These are phyloP conservation scores for Galeopterus variegatus DNA, from an alignment of 2,113 vertebrate species.

Conservation along the genomic window DNA sequence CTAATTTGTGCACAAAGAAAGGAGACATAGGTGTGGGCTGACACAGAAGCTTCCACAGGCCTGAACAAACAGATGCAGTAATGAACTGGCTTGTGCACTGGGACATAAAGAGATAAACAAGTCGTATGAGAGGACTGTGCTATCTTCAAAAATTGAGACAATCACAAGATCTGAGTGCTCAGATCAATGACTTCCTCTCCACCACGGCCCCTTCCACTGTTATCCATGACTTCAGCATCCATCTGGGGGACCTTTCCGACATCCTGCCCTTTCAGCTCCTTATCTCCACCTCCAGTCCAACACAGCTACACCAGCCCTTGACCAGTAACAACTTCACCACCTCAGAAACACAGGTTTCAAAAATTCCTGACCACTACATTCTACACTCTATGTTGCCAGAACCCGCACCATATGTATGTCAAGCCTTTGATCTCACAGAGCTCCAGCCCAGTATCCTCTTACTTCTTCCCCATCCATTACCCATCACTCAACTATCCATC, in stretches of 20 bases:
- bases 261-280: neutral
- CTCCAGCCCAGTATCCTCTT: neutral
- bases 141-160: neutral
- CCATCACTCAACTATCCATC: neutral
- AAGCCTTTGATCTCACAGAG: neutral
- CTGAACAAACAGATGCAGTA: neutral
- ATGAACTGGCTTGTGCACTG: neutral
- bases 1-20: conserved; percentile 14
- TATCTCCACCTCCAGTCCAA: neutral
- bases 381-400: neutral
- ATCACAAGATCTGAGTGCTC: neutral
- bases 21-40: neutral
- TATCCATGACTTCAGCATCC: neutral
- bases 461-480: neutral
- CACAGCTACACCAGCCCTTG: neutral
- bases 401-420: neutral
- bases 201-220: neutral
- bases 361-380: neutral
- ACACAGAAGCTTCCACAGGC: neutral
- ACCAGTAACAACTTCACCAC: neutral
- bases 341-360: neutral
- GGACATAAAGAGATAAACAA: neutral
- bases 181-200: neutral
- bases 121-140: neutral
- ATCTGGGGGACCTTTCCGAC: neutral